These are phyloP conservation scores for Rambutsinella grinnellia DNA, from an alignment of 2,888 invertebrate species.

Conservation along the genomic window DNA sequence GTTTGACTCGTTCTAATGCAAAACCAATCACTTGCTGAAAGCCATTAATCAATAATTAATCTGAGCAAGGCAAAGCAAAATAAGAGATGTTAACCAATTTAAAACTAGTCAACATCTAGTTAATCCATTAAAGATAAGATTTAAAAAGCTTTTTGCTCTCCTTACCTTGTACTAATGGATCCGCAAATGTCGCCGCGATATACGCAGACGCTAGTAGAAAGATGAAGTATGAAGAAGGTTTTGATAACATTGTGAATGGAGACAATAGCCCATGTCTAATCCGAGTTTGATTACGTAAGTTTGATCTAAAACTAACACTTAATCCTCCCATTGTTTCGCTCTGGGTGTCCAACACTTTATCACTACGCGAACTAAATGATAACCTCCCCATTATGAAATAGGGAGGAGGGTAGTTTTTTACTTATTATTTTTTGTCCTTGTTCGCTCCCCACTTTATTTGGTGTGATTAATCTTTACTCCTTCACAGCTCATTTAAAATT, in stretches of 20 bases:
- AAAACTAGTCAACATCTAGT: no score
- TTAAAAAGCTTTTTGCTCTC: no score
- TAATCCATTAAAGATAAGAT: no score
- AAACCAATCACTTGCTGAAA: no score
- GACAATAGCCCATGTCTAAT: slow-evolving; percentile 44
- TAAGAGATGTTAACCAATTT: neutral
- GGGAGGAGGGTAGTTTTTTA: slow-evolving; percentile 13
- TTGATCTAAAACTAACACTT: slow-evolving; percentile 44
- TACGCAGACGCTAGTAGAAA: slow-evolving; percentile 54
- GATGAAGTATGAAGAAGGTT: slow-evolving; percentile 44
- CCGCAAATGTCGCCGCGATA: slow-evolving; percentile 54
- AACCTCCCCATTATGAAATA: slow-evolving; percentile 52
- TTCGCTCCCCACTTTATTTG: slow-evolving; percentile 31
- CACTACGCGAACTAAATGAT: slow-evolving; percentile 27
- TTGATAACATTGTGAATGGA: slow-evolving; percentile 35
- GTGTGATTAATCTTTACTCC: neutral
- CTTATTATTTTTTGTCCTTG: slow-evolving; percentile 19
- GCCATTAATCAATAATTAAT: slow-evolving; percentile 30
- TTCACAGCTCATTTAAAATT: slow-evolving; percentile 17
- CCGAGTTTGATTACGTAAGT: slow-evolving; percentile 49
- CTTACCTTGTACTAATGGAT: slow-evolving; percentile 59
- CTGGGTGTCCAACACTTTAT: slow-evolving; percentile 34
- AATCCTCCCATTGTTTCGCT: slow-evolving; percentile 14
- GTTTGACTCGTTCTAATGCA: no score
- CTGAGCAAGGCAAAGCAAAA: no score